Conservation (phyloP, 2,888 invertebrate genomes). For the Congeria kusceri region DNA sequence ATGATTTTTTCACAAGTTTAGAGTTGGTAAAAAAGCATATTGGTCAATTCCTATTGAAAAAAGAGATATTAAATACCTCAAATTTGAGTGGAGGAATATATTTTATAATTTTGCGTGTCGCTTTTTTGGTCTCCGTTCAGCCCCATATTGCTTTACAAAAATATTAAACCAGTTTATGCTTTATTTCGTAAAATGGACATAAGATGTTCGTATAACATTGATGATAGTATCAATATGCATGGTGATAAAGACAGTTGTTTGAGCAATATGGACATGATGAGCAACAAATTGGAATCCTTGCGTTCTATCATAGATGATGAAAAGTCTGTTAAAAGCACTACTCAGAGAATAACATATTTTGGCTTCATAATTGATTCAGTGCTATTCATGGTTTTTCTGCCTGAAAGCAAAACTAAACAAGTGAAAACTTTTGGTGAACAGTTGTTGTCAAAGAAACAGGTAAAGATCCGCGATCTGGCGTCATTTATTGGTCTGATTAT, state of each 20-base stretch:
- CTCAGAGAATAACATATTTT: conserved; percentile 22
- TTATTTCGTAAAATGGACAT: background rate
- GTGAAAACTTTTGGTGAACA: background rate
- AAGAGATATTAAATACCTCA: background rate
- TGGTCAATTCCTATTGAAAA: conserved; percentile 3
- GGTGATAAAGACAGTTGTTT: conserved; percentile 10
- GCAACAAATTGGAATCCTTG: background rate
- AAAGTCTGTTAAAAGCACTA: conserved; percentile 27
- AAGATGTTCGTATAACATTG: conserved; percentile 30
- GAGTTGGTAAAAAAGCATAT: background rate
- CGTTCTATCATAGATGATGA: conserved; percentile 32
- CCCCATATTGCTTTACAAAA: conserved; percentile 1
- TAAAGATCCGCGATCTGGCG: background rate
- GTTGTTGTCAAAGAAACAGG: background rate
- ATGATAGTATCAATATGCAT: conserved; percentile 35
- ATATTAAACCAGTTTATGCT: background rate
- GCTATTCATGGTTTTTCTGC: background rate
- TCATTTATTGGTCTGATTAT: conserved; percentile 19
- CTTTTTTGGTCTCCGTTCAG: background rate
- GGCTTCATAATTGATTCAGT: conserved; percentile 29
- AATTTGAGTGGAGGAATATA: background rate
- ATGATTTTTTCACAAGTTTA: background rate
- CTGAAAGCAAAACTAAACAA: background rate
- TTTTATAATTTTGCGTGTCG: background rate
- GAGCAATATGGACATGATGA: conserved; percentile 11